phyloP scores from a whole-genome alignment of 2,797 vertebrate genomes.

The Rhinichthys osculus region DNA sequence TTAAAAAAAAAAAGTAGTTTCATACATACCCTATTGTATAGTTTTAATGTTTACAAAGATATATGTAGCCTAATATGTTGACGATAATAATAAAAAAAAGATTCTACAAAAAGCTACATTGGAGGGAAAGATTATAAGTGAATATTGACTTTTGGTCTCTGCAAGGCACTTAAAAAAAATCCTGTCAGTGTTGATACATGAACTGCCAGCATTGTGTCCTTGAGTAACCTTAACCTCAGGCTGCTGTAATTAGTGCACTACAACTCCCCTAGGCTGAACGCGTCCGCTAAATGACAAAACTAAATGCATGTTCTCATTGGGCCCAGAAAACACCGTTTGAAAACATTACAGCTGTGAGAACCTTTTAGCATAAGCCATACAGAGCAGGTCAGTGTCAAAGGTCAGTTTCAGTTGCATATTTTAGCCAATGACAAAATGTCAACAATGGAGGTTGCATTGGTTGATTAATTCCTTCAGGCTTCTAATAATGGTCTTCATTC shows the following conservation, averaged over 20 bases:
- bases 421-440: not conserved
- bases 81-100: not conserved
- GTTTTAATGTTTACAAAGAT: not conserved
- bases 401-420: constrained; percentile 8
- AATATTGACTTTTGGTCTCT: not conserved
- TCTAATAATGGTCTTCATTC: not conserved
- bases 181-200: constrained; percentile 10
- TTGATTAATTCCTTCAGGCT: not conserved
- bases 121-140: not conserved
- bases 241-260: constrained; percentile 18
- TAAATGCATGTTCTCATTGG: not conserved
- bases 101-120: not conserved
- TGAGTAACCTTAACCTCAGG: constrained; percentile 15
- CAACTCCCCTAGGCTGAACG: constrained; percentile 4
- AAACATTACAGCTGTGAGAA: not conserved
- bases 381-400: constrained; percentile 25
- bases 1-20: not conserved
- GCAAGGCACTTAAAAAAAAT: not conserved
- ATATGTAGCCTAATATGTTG: not conserved
- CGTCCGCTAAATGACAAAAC: not conserved
- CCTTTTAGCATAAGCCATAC: not conserved
- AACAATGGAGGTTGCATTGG: not conserved
- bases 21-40: not conserved
- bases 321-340: not conserved
- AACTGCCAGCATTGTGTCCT: constrained; percentile 6